These are phyloP conservation scores for Mesaphorura yosii DNA, from an alignment of 1,140 invertebrate genomes.

Conservation along the genomic window DNA sequence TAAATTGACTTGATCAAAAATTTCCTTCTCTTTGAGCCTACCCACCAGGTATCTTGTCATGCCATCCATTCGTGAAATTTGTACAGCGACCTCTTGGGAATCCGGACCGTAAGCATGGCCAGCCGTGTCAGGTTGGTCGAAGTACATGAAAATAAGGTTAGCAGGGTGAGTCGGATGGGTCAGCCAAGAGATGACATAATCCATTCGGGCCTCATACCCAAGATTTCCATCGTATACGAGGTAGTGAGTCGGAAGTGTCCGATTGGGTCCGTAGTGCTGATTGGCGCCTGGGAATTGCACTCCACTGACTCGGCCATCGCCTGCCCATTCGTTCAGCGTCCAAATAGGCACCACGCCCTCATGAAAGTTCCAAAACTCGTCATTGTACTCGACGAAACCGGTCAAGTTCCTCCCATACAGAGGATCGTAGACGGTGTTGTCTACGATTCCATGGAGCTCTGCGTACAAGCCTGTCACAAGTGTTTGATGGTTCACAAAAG, in stretches of 20 bases:
- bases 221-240: constrained; percentile 38
- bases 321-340: constrained; percentile 44
- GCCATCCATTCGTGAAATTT: constrained; percentile 45
- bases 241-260: constrained; percentile 19
- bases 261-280: constrained; percentile 13
- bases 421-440: constrained; percentile 52
- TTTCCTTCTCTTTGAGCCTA: constrained; percentile 39
- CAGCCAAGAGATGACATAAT: constrained; percentile 54
- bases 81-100: constrained; percentile 37
- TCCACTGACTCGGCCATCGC: constrained; percentile 37
- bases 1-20: constrained; percentile 49
- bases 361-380: constrained; percentile 44
- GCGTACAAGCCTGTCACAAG: constrained; percentile 63
- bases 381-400: constrained; percentile 36
- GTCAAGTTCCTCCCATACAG: constrained; percentile 37
- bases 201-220: constrained; percentile 45
- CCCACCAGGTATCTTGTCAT: constrained; percentile 46
- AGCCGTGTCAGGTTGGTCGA: constrained; percentile 55
- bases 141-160: constrained; percentile 56
- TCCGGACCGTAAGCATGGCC: constrained; percentile 44
- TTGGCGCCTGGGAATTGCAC: constrained; percentile 48
- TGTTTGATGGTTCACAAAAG: constrained; percentile 66
- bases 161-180: constrained; percentile 43
- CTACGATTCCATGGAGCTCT: constrained; percentile 60
- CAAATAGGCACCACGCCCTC: constrained; percentile 41